These are phyloP conservation scores for Drosophila kambysellisi DNA, from an alignment of 2,888 invertebrate species.

Conservation along the genomic window DNA sequence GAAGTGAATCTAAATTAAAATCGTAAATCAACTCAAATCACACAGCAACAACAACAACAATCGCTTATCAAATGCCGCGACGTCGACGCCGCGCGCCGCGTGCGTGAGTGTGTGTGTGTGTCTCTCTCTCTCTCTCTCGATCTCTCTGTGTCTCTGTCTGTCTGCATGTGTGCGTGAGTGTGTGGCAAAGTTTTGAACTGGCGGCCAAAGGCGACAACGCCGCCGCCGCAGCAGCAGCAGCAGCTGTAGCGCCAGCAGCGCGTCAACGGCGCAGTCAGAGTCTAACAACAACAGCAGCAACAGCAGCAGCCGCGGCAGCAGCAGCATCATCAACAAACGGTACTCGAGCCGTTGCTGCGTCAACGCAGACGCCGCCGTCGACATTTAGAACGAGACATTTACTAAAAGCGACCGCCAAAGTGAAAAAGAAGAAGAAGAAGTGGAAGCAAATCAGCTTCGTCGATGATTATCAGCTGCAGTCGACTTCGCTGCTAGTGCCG, in stretches of 20 bases:
- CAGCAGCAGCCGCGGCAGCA: slow-evolving; percentile 20
- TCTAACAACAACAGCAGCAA: slow-evolving; percentile 41
- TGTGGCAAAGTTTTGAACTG: slow-evolving; percentile 70
- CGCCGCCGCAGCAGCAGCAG: slow-evolving; percentile 44
- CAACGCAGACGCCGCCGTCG: slow-evolving; percentile 49
- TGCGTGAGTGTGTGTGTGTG: slow-evolving; percentile 57
- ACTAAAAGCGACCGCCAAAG: slow-evolving; percentile 77
- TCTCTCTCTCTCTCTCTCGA: background rate
- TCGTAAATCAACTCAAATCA: slow-evolving; percentile 58
- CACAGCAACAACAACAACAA: slow-evolving; percentile 28
- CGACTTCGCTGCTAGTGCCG: slow-evolving; percentile 51
- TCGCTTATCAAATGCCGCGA: slow-evolving; percentile 73
- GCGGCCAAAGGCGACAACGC: slow-evolving; percentile 75
- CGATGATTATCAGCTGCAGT: slow-evolving; percentile 59
- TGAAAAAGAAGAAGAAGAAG: slow-evolving; percentile 82
- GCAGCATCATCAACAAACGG: slow-evolving; percentile 17
- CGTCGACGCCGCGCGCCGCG: slow-evolving; percentile 68
- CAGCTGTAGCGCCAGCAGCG: slow-evolving; percentile 53
- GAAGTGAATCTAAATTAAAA: slow-evolving; percentile 53
- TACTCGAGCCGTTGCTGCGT: slow-evolving; percentile 37
- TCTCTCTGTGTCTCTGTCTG: slow-evolving; percentile 24
- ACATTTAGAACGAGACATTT: slow-evolving; percentile 74
- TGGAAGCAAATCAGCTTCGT: slow-evolving; percentile 80
- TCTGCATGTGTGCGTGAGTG: slow-evolving; percentile 59
- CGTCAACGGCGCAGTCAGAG: slow-evolving; percentile 70